A percentile compares a stretch with the other conserved stretches of the same genome.
phyloP scores from a whole-genome alignment of 1,140 invertebrate genomes.

The Polypedilum pembai region DNA sequence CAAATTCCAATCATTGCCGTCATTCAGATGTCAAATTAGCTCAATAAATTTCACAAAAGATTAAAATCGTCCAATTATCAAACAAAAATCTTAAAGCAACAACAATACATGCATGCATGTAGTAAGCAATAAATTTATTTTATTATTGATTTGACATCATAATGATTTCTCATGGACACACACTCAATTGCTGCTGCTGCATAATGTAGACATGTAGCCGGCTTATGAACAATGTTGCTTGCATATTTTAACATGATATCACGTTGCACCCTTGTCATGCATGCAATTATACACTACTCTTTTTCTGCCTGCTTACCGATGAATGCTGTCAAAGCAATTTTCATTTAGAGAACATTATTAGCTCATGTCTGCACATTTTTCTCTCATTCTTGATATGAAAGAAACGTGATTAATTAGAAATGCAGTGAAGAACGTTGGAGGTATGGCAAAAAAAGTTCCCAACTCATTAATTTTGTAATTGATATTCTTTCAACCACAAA shows the following conservation, averaged over 20 bases:
- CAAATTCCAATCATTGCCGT: too few relatives aligned
- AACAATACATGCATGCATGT: too few relatives aligned
- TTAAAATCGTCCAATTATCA: too few relatives aligned
- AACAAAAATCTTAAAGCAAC: too few relatives aligned
- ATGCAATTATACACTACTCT: background rate
- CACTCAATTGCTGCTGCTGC: background rate
- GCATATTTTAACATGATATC: background rate
- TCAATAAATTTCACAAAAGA: too few relatives aligned
- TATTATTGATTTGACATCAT: constrained; percentile 19
- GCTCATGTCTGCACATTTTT: background rate
- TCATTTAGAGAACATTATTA: constrained; percentile 3
- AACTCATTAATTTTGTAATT: constrained; percentile 23
- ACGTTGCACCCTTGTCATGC: background rate
- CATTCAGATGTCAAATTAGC: too few relatives aligned
- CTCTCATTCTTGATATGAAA: background rate
- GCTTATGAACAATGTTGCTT: background rate
- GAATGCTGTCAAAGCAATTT: constrained; percentile 3
- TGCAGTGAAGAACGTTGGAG: background rate
- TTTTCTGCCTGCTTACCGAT: background rate
- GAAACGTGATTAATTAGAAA: background rate
- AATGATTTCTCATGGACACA: constrained; percentile 11
- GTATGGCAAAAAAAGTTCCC: background rate
- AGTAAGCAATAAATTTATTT: too few relatives aligned
- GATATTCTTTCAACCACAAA: background rate
- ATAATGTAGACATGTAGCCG: background rate